Percentiles rank a stretch among this genome's conserved stretches.
phyloP scores from a whole-genome alignment of 1,140 invertebrate genomes.

The Cotesia typhae region DNA sequence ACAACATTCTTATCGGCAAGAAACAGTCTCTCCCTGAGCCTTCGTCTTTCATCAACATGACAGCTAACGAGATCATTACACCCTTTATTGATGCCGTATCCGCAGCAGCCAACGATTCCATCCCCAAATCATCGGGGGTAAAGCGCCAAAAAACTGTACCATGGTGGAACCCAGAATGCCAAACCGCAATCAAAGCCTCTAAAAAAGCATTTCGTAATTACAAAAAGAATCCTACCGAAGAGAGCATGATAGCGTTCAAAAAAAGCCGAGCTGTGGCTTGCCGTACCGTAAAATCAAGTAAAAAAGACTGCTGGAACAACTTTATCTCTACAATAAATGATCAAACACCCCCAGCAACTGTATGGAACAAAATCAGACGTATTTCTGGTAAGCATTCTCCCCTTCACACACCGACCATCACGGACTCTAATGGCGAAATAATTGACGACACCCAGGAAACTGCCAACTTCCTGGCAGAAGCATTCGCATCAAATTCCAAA shows the following conservation, averaged over 20 bases:
- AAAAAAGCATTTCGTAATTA: constrained; percentile 47
- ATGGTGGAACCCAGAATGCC: constrained; percentile 52
- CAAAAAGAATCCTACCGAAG: constrained; percentile 44
- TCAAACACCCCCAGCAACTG: constrained; percentile 7
- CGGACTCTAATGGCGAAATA: background rate
- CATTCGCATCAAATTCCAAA: constrained; percentile 45
- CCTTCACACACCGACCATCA: background rate
- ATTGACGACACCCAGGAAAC: constrained; percentile 34
- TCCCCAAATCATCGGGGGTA: constrained; percentile 43
- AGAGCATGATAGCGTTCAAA: constrained; percentile 43
- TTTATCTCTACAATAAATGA: constrained; percentile 32
- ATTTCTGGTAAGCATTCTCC: constrained; percentile 16
- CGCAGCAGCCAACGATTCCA: constrained; percentile 42
- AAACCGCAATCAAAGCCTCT: constrained; percentile 41
- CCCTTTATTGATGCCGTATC: constrained; percentile 42
- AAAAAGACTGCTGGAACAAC: constrained; percentile 25
- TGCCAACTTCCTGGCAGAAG: constrained; percentile 41
- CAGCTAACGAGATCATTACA: constrained; percentile 39
- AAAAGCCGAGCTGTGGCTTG: constrained; percentile 39
- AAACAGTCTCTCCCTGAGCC: constrained; percentile 15
- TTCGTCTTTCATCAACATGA: background rate
- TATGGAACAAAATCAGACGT: constrained; percentile 37
- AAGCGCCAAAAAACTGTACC: constrained; percentile 39
- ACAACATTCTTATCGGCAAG: constrained; percentile 5
- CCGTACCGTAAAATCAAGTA: constrained; percentile 30